These are phyloP conservation scores for Archivesica marissinica DNA, from an alignment of 1,140 invertebrate genomes.

Conservation along the genomic window DNA sequence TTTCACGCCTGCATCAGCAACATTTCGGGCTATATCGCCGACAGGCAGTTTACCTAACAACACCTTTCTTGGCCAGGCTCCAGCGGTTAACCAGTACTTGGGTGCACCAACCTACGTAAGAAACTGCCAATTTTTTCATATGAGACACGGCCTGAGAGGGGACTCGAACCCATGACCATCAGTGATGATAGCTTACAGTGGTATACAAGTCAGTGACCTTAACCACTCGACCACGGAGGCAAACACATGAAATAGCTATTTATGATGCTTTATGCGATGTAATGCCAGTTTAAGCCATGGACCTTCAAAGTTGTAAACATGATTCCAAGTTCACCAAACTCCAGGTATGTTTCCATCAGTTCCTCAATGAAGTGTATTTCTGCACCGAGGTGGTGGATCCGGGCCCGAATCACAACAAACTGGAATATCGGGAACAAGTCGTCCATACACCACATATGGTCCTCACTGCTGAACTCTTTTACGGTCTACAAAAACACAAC, in stretches of 20 bases:
- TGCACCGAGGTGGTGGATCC: slow-evolving; percentile 92
- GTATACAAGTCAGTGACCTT: no score
- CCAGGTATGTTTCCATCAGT: slow-evolving; percentile 90
- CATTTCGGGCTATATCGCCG: no score
- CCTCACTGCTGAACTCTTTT: slow-evolving; percentile 83
- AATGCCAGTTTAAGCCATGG: not conserved
- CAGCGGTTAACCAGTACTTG: no score
- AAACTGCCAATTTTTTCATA: no score
- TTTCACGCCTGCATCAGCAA: no score
- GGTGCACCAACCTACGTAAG: no score
- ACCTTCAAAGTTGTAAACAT: slow-evolving; percentile 89
- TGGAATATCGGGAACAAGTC: slow-evolving; percentile 94
- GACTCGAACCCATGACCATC: no score
- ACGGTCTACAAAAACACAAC: slow-evolving; percentile 84
- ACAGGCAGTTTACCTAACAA: no score
- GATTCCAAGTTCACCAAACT: slow-evolving; percentile 91
- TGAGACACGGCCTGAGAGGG: no score
- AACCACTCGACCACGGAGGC: no score
- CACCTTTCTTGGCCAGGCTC: no score
- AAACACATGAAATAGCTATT: not conserved
- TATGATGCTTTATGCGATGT: not conserved
- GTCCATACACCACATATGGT: slow-evolving; percentile 92
- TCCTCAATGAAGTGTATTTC: slow-evolving; percentile 94
- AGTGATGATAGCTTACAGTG: no score
- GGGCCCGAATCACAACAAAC: slow-evolving; percentile 92